A percentile compares a stretch with the other conserved stretches of the same genome.
Evolutionary conservation across 2,113 vertebrate species (phyloP).

Genomic region (Psittacus erithacus): DNA sequence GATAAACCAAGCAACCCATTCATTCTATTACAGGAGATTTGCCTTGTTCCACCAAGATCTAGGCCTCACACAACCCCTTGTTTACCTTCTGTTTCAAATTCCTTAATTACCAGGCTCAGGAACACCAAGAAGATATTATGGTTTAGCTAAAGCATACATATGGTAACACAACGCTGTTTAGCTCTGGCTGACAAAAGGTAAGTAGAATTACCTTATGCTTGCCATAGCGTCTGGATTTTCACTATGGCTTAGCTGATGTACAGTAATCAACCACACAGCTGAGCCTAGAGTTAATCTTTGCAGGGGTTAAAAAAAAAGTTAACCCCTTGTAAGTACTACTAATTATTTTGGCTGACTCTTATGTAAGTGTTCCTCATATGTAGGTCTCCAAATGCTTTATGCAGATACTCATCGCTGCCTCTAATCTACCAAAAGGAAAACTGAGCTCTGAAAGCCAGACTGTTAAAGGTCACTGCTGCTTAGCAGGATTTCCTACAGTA

Average conservation of each 20-base stretch:
- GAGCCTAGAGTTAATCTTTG: slow-evolving; percentile 11
- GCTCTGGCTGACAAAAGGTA: not conserved
- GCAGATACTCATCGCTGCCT: slow-evolving; percentile 19
- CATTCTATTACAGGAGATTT: not conserved
- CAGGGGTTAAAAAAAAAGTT: not conserved
- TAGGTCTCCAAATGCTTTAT: slow-evolving; percentile 57
- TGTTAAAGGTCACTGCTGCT: slow-evolving; percentile 55
- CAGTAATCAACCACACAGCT: not conserved
- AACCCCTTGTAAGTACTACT: slow-evolving; percentile 46
- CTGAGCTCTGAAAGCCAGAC: slow-evolving; percentile 53
- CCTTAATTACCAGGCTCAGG: not conserved
- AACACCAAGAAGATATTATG: not conserved
- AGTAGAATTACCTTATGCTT: not conserved
- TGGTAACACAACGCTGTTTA: accelerated
- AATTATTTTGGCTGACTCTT: slow-evolving; percentile 58
- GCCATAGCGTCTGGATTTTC: not conserved
- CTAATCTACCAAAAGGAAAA: slow-evolving; percentile 58
- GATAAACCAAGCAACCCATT: not conserved
- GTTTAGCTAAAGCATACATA: not conserved
- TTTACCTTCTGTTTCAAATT: not conserved
- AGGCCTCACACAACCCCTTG: not conserved
- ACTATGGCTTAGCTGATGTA: not conserved
- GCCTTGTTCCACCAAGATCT: not conserved
- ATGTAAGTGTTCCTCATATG: slow-evolving; percentile 43
- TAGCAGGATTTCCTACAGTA: slow-evolving; percentile 48